These are phyloP conservation scores for Apamea anceps DNA, from an alignment of 2,888 invertebrate species.

Conservation along the genomic window DNA sequence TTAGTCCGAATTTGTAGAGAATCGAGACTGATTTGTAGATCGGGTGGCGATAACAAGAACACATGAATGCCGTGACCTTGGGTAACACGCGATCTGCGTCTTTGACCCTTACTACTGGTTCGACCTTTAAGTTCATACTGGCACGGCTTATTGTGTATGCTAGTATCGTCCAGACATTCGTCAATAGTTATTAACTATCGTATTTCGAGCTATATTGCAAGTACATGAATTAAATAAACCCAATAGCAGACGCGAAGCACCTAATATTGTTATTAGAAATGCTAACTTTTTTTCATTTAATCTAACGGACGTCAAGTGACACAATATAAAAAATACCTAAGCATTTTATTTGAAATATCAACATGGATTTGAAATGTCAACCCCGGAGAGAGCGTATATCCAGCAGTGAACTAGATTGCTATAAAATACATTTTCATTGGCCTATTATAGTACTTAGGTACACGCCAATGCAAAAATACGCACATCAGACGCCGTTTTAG, in stretches of 20 bases:
- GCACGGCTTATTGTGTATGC: background rate
- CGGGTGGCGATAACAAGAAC: conserved; percentile 49
- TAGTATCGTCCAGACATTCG: background rate
- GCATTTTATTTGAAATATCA: background rate
- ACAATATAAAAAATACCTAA: background rate
- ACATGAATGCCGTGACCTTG: conserved; percentile 57
- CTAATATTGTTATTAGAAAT: background rate
- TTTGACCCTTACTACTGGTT: conserved; percentile 50
- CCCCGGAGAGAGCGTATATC: background rate
- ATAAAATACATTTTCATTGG: background rate
- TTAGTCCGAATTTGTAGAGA: conserved; percentile 34
- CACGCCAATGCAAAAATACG: background rate
- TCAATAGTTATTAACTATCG: conserved; percentile 6
- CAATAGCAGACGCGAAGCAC: background rate
- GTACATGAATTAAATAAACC: background rate
- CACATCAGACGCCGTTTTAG: background rate
- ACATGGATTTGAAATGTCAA: background rate
- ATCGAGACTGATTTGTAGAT: conserved; percentile 56
- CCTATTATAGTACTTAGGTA: background rate
- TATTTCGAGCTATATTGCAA: background rate
- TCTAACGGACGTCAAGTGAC: background rate
- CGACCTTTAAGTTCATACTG: conserved; percentile 18
- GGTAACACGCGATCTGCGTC: conserved; percentile 59
- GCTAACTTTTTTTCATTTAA: background rate
- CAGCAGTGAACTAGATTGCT: background rate